Evolutionary conservation across 2,797 vertebrate genomes (phyloP), one percentile per base, ranked within the genome.

Genomic region (Notolepis coatsorum): DNA sequence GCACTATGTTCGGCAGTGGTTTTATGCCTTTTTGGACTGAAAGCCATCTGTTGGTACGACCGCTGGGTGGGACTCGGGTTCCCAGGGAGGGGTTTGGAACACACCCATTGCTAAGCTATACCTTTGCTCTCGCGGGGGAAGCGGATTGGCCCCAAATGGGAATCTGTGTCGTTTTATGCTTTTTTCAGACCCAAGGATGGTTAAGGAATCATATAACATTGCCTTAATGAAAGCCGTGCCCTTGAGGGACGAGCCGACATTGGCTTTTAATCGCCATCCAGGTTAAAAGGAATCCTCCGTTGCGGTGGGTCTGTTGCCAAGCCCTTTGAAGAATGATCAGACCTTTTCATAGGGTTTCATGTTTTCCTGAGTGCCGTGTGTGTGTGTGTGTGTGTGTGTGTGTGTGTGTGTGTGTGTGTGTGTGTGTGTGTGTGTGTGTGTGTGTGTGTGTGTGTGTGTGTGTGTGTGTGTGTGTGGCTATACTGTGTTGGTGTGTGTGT

Each of bases 51-150:
- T 13, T 50, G 21, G 15, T 21, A 43, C 61, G 45, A 35, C 67
- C 21, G 0, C 1, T 1, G 30, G 49, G 46, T 13, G 55, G 7
- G 7, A 38, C 23, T 27, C 17, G 0, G 45, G 38, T 56, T 38
- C 55, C 46, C 2, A 27, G 74, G 61, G 75, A 68, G 10, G 15
- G 39, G 7, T 71, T 56, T 59, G 49, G 30, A 65, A 57, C 39
- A 2, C 30, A 54, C 52, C 41, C 50, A 62, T 71, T 61, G 23
- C 77, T 73, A 73, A 51, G 80, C 47, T 61, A n/a, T n/a, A 77
- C 79, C 35, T 43, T 25, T 37, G 17, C 77, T 75, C 43, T 49
- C 68, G 27, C 38, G 78, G 5, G 72, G 75, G 68, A 48, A 65
- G 52, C n/a, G 0, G 37, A 55, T 45, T 48, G 10, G 5, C 3